These are phyloP conservation scores for Agonopterix heracliana DNA, from an alignment of 2,888 invertebrate species.

Conservation along the genomic window DNA sequence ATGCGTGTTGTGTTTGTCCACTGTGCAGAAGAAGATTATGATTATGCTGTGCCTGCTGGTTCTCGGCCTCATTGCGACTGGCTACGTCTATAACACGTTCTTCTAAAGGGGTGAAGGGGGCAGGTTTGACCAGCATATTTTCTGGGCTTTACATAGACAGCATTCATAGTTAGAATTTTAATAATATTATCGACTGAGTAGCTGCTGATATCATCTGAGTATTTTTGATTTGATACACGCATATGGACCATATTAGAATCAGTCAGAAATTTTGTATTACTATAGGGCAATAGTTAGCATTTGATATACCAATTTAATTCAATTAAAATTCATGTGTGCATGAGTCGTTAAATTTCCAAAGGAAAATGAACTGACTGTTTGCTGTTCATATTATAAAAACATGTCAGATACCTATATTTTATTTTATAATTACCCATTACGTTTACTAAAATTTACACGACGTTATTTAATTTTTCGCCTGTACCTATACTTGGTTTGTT, in stretches of 20 bases:
- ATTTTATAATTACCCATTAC: too few species aligned
- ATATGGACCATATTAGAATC: background rate
- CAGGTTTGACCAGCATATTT: constrained; percentile 63
- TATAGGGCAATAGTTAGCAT: too few species aligned
- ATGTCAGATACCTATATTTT: too few species aligned
- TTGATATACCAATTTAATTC: too few species aligned
- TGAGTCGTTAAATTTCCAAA: too few species aligned
- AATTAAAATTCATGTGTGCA: too few species aligned
- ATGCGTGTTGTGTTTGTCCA: constrained; percentile 68
- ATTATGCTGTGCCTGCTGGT: constrained; percentile 92
- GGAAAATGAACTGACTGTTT: too few species aligned
- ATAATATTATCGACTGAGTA: background rate
- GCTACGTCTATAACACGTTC: constrained; percentile 74
- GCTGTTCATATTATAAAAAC: too few species aligned
- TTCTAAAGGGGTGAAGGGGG: constrained; percentile 64
- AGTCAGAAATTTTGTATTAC: background rate
- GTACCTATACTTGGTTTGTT: too few species aligned
- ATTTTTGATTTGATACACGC: background rate
- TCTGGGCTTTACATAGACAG: constrained; percentile 46
- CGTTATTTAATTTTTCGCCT: too few species aligned
- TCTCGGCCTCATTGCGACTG: constrained; percentile 81
- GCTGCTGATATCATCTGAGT: constrained; percentile 1
- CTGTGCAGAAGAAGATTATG: constrained; percentile 94
- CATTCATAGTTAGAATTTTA: constrained; percentile 21
- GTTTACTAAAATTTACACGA: too few species aligned